These are phyloP conservation scores for Odontamblyopus lacepedii DNA, from an alignment of 2,797 vertebrate species.

Conservation along the genomic window DNA sequence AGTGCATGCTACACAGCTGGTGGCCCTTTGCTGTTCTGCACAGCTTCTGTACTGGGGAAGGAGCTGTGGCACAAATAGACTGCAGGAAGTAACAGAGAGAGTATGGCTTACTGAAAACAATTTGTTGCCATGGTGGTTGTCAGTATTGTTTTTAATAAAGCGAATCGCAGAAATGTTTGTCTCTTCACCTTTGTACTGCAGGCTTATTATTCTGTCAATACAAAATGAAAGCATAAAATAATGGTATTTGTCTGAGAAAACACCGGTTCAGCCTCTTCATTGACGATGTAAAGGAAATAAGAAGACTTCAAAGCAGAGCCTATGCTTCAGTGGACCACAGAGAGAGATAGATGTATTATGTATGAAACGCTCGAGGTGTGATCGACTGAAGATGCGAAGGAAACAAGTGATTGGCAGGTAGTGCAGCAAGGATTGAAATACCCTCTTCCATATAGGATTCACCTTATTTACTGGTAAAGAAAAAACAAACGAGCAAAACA, in stretches of 20 bases:
- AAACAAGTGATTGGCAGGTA: too few species aligned
- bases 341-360: not conserved
- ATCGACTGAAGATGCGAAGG: too few species aligned
- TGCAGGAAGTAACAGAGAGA: constrained; percentile 7
- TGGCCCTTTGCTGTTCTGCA: constrained; percentile 44
- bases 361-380: too few species aligned
- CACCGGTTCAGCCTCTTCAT: not conserved
- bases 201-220: not conserved
- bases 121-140: not conserved
- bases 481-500: too few species aligned
- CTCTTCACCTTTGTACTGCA: not conserved
- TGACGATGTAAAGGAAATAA: not conserved
- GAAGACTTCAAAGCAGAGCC: not conserved
- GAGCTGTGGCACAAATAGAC: constrained; percentile 10
- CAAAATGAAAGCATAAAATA: not conserved
- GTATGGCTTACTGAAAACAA: not conserved
- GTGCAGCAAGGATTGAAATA: too few species aligned
- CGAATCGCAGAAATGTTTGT: not conserved
- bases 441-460: too few species aligned
- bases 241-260: not conserved
- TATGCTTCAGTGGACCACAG: not conserved
- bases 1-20: constrained; percentile 42
- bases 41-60: constrained; percentile 21
- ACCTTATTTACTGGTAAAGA: too few species aligned
- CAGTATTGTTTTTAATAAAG: not conserved